Base-by-base conservation (phyloP, 2,113 vertebrate species). In the Sardina pilchardus region DNA sequence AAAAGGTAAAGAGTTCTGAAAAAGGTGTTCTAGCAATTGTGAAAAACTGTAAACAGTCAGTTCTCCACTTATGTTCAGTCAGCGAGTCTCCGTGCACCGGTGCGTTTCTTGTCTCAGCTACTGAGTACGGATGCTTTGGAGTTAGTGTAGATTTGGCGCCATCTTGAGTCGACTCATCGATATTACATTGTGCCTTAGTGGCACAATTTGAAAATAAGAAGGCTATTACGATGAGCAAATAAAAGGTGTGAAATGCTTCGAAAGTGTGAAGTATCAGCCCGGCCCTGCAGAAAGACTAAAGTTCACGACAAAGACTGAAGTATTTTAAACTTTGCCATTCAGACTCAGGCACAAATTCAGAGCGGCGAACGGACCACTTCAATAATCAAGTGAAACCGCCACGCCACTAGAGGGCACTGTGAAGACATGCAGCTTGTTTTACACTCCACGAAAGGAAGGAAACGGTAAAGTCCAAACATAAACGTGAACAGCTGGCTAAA, bases 111-210 rank as follows among this genome's bases (percentile, higher is more conserved):
- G 9, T 9, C 45, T 47, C 45, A 9, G 45, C 45, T 9, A 47
- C 0, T 7, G 45, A 47, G 10, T 14, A 14, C 10, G 12, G 9
- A 14, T 14, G 45, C 50, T 53, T 1, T 53, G 14, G n/a, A 71
- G 10, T 48, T 19, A 14, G 8, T 71, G 26, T 9, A 30, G 26
- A 30, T 71, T 71, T 71, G 63, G 7, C 81, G 88, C 88, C 90
- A 90, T 85, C 90, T 91, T 85, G 80, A 34, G 88, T 75, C 75
- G 0, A 63, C n/a, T 43, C 14, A n/a, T 16, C 8, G 44, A 43
- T 30, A 80, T 36, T 53, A 43, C 86, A 71, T 4, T 8, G 30
- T n/a, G 45, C 2, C 45, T 10, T 47, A 4, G 45, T 53, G 14
- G 17, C 12, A 17, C 16, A 14, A 53, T 53, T 53, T 53, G 50